Percentiles rank a stretch among this genome's conserved stretches.
These are phyloP conservation scores for Amphiprion percula DNA, from an alignment of 2,113 vertebrate genomes.

Conservation along the genomic window DNA sequence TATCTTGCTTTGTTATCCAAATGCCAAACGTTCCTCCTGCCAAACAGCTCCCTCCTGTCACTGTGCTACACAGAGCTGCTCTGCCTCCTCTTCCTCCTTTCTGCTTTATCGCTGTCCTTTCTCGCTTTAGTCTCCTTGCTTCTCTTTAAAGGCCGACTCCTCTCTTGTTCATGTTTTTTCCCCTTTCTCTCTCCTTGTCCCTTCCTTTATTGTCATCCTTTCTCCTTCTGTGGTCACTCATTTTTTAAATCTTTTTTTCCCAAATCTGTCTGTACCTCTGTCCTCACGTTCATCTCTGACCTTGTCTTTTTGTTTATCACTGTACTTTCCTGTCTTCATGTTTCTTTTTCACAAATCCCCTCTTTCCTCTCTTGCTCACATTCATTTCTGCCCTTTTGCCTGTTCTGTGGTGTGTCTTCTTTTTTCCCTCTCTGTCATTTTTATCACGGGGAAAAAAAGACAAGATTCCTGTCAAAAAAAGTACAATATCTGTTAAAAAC, in stretches of 20 bases:
- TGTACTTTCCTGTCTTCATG: slow-evolving; percentile 9
- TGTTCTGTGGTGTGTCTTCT: accelerated
- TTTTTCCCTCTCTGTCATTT: background rate
- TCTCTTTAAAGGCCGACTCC: slow-evolving; percentile 13
- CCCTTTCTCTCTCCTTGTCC: background rate
- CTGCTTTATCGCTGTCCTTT: slow-evolving; percentile 45
- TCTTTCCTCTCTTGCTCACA: accelerated
- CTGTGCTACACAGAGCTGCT: slow-evolving; percentile 51
- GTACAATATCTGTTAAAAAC: background rate
- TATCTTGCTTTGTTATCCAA: slow-evolving; percentile 74
- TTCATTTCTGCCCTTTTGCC: background rate
- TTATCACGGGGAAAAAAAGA: background rate
- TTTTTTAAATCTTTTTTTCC: slow-evolving; percentile 30
- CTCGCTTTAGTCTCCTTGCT: slow-evolving; percentile 34
- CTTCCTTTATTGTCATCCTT: slow-evolving; percentile 19
- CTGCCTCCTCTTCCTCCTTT: slow-evolving; percentile 18
- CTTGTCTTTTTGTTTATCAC: slow-evolving; percentile 21
- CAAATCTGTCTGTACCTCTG: slow-evolving; percentile 17
- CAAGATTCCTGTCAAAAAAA: background rate
- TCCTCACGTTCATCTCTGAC: slow-evolving; percentile 23
- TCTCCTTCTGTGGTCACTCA: background rate
- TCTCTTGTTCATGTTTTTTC: slow-evolving; percentile 1
- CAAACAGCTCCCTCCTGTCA: slow-evolving; percentile 68
- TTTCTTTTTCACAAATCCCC: background rate
- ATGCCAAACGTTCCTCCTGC: slow-evolving; percentile 68